Conservation (phyloP, 1,140 invertebrate genomes). For the Neomicropteryx cornuta region DNA sequence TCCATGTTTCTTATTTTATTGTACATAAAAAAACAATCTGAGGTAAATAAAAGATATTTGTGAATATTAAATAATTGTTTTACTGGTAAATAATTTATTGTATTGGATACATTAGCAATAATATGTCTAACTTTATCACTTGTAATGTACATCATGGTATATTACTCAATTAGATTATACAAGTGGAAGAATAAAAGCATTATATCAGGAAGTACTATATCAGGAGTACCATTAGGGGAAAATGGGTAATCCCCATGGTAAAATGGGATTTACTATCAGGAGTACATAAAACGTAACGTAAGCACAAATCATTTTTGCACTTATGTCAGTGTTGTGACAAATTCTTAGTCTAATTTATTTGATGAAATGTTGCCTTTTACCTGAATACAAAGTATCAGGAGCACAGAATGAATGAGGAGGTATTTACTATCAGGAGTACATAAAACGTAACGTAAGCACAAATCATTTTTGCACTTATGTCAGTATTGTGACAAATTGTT, state of each 20-base stretch:
- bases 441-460: too few relatives aligned
- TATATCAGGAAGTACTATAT: background rate
- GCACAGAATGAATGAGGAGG: background rate
- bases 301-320: constrained; percentile 1
- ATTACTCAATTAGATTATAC: background rate
- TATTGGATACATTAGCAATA: constrained; percentile 39
- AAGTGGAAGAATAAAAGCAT: background rate
- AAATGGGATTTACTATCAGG: too few relatives aligned
- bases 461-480: constrained; percentile 1
- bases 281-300: too few relatives aligned
- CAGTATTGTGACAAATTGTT: too few relatives aligned
- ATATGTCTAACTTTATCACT: constrained; percentile 26
- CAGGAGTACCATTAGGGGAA: background rate
- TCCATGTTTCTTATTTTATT: background rate
- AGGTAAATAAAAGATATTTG: too few relatives aligned
- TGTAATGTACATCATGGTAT: constrained; percentile 8
- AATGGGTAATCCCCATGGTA: background rate
- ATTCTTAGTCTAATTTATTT: background rate
- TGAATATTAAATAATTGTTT: too few relatives aligned
- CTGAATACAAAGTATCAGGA: background rate
- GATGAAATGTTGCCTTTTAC: background rate
- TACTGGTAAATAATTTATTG: constrained; percentile 46
- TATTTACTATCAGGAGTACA: too few relatives aligned
- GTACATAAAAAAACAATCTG: too few relatives aligned
- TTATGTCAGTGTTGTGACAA: too few relatives aligned